Conservation (phyloP, 2,113 vertebrate species). For the Rhagologus leucostigma region DNA sequence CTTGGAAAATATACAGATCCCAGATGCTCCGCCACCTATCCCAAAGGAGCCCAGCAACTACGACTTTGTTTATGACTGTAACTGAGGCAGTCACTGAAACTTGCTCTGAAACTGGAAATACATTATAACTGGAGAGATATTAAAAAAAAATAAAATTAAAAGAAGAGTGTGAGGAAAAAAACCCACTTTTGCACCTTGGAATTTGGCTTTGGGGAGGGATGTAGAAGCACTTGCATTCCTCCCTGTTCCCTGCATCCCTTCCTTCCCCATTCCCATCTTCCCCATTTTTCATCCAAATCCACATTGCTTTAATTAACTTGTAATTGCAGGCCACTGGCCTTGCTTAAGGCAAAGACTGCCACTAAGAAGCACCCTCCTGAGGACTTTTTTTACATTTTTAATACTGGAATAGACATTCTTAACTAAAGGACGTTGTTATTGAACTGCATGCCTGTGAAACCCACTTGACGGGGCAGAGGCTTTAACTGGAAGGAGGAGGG, state of each 20-base stretch:
- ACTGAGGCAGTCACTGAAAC: conserved; percentile 75
- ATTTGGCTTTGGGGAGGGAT: conserved; percentile 11
- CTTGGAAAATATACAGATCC: conserved; percentile 98
- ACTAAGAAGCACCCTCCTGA: background rate
- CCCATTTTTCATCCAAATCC: conserved; percentile 30
- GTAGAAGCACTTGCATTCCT: conserved; percentile 12
- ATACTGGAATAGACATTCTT: conserved; percentile 51
- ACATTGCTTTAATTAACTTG: conserved; percentile 60
- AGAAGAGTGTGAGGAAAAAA: background rate
- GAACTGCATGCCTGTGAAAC: conserved; percentile 48
- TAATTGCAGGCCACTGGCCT: background rate
- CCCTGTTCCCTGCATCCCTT: background rate
- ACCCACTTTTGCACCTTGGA: conserved; percentile 42
- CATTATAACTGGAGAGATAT: conserved; percentile 48
- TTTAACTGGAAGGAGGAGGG: conserved; percentile 57
- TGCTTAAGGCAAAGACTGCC: conserved; percentile 30
- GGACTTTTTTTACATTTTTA: conserved; percentile 58
- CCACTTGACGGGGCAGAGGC: conserved; percentile 47
- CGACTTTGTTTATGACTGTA: conserved; percentile 99
- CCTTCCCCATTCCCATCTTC: conserved; percentile 8
- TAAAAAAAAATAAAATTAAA: background rate
- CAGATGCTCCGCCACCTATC: conserved; percentile 94
- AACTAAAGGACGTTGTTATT: background rate
- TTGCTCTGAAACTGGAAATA: conserved; percentile 77
- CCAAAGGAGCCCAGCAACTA: conserved; percentile 99